Evolutionary conservation across 2,888 invertebrate species (phyloP).

Genomic region (Aporophyla nigra): DNA sequence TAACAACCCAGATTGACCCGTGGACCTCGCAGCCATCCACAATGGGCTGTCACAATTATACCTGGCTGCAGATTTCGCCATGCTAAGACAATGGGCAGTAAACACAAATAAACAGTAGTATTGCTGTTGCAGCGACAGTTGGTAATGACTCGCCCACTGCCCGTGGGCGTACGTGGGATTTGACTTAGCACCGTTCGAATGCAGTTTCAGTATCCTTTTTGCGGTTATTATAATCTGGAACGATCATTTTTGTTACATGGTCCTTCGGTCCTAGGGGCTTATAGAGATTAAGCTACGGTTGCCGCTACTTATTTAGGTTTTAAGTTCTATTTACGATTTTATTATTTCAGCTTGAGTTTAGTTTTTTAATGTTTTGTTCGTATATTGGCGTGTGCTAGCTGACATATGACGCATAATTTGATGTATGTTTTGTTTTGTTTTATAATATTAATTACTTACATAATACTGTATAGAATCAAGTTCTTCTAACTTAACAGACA

Average conservation of each 20-base stretch:
- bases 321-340: no score
- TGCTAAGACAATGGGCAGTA: constrained; percentile 63
- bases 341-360: no score
- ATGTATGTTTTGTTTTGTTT: no score
- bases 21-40: constrained; percentile 53
- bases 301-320: no score
- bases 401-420: no score
- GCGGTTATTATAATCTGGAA: constrained; percentile 32
- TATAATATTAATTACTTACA: no score
- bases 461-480: no score
- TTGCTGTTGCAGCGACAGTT: constrained; percentile 60
- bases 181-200: constrained; percentile 57
- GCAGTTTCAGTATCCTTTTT: constrained; percentile 54
- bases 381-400: no score
- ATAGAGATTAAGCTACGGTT: no score
- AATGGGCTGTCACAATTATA: constrained; percentile 51
- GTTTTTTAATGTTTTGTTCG: no score
- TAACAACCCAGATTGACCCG: constrained; percentile 55
- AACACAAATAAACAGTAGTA: constrained; percentile 61
- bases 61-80: constrained; percentile 61
- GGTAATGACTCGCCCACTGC: constrained; percentile 64
- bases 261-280: constrained; percentile 9
- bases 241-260: constrained; percentile 15
- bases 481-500: no score
- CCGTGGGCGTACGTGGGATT: constrained; percentile 61